A percentile compares a stretch with the other conserved stretches of the same genome.
phyloP scores from a whole-genome alignment of 2,113 vertebrate species.

The Felis chaus region DNA sequence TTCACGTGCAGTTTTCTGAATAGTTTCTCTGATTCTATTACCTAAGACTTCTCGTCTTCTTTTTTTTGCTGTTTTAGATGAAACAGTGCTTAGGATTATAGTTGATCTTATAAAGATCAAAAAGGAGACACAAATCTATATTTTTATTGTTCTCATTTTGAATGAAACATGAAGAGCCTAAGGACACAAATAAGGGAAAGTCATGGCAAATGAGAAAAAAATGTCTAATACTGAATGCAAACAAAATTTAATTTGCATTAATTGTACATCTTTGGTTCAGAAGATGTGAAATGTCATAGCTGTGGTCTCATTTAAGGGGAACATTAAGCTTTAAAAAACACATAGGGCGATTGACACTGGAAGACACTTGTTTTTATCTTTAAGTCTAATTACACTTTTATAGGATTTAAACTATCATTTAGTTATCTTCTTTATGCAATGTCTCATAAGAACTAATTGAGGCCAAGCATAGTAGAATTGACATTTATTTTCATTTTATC shows the following conservation, averaged over 20 bases:
- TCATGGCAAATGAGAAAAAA: constrained; percentile 43
- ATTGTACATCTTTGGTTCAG: constrained; percentile 40
- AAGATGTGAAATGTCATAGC: constrained; percentile 37
- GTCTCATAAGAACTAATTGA: constrained; percentile 33
- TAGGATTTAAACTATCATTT: constrained; percentile 47
- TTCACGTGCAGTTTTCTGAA: neutral
- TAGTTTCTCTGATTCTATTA: neutral
- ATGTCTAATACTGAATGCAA: constrained; percentile 50
- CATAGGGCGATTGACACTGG: neutral
- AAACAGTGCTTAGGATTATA: neutral
- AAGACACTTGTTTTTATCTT: constrained; percentile 19
- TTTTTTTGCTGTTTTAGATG: neutral
- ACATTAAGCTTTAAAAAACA: constrained; percentile 49
- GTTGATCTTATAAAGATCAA: constrained; percentile 16
- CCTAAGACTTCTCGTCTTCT: neutral
- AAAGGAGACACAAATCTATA: constrained; percentile 23
- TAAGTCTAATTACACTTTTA: constrained; percentile 62
- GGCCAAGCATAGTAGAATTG: neutral
- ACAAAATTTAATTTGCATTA: constrained; percentile 66
- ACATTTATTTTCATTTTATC: constrained; percentile 60
- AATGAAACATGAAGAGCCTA: constrained; percentile 33
- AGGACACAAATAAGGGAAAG: constrained; percentile 43
- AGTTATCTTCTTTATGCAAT: constrained; percentile 35
- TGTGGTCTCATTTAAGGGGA: constrained; percentile 12
- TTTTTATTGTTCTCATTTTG: constrained; percentile 38